Conservation (phyloP, 2,113 vertebrate species). For the Oreochromis niloticus region DNA sequence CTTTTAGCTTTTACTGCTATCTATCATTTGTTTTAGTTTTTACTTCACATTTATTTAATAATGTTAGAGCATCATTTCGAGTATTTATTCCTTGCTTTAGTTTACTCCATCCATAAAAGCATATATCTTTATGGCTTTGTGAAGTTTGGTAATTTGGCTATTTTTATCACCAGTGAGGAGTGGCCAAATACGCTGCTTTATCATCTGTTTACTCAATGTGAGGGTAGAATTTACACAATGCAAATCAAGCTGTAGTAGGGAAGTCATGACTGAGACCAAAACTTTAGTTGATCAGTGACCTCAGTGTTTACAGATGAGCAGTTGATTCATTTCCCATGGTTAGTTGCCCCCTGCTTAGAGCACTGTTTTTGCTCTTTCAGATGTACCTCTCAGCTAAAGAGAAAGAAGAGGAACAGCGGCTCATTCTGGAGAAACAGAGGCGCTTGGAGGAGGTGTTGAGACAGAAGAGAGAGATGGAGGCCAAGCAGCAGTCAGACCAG, state of each 20-base stretch:
- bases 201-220: not conserved
- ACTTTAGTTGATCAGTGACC: not conserved
- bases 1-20: not conserved
- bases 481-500: conserved; percentile 59
- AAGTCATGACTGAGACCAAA: not conserved
- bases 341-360: not conserved
- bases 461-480: conserved; percentile 58
- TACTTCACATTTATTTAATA: not conserved
- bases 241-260: not conserved
- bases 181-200: not conserved
- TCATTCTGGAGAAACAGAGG: conserved; percentile 48
- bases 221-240: not conserved
- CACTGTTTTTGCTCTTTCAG: conserved; percentile 53
- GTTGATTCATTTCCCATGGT: not conserved
- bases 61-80: not conserved
- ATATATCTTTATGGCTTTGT: not conserved
- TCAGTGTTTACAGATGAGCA: not conserved
- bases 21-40: not conserved
- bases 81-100: not conserved
- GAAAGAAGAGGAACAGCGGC: conserved; percentile 44
- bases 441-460: conserved; percentile 46
- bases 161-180: not conserved
- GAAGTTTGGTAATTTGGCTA: not conserved
- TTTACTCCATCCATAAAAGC: not conserved
- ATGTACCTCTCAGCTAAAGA: conserved; percentile 58